A percentile compares a stretch with the other conserved stretches of the same genome.
Evolutionary conservation across 2,888 invertebrate species (phyloP).

Genomic region (Drosophila anomalata): DNA sequence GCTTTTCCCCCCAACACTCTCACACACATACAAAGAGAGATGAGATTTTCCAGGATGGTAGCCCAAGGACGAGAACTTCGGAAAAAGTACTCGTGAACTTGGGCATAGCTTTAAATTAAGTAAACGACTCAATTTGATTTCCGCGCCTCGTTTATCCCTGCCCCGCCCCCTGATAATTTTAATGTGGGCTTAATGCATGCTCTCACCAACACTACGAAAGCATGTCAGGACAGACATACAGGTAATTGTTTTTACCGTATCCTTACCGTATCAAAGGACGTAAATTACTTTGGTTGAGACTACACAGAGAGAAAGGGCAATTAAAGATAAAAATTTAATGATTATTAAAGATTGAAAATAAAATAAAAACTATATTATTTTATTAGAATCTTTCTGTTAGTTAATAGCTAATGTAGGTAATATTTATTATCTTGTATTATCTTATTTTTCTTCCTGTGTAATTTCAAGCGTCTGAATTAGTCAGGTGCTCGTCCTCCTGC

Average conservation of each 20-base stretch:
- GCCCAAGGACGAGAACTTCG: constrained; percentile 16
- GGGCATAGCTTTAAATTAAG: constrained; percentile 30
- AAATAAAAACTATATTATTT: background rate
- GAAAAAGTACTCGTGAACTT: constrained; percentile 22
- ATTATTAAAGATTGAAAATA: background rate
- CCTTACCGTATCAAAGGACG: constrained; percentile 20
- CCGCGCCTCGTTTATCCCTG: constrained; percentile 38
- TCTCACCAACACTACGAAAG: background rate
- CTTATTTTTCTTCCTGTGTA: background rate
- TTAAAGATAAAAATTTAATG: background rate
- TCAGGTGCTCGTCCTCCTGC: constrained; percentile 52
- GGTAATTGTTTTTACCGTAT: constrained; percentile 29
- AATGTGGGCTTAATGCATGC: constrained; percentile 42
- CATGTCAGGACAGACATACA: constrained; percentile 8
- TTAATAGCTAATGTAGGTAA: background rate
- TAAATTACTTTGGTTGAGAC: constrained; percentile 11
- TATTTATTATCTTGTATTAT: background rate
- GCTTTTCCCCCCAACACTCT: constrained; percentile 27
- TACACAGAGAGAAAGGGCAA: constrained; percentile 1
- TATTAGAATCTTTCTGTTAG: background rate
- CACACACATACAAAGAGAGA: background rate
- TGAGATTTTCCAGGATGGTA: constrained; percentile 23
- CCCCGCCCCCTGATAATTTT: constrained; percentile 30
- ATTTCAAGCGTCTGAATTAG: constrained; percentile 56
- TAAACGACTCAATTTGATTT: constrained; percentile 49